Evolutionary conservation across 2,113 vertebrate species (phyloP).

Genomic region (Apus apus): DNA sequence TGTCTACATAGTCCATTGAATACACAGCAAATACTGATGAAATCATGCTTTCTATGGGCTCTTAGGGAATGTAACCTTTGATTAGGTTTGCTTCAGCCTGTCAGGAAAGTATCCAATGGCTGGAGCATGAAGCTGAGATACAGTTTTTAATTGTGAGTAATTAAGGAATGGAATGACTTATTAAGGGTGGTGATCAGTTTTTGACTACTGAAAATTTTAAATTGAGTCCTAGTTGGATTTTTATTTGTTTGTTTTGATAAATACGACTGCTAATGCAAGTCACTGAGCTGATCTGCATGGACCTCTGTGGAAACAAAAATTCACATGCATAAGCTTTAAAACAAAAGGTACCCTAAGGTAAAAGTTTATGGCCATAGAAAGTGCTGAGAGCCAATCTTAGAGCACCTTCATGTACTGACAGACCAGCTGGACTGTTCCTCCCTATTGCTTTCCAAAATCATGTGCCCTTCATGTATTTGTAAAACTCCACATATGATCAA

Average conservation of each 20-base stretch:
- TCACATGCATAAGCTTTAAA: background rate
- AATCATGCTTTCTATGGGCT: background rate
- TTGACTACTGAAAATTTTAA: background rate
- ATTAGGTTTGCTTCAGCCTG: background rate
- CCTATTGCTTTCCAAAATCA: background rate
- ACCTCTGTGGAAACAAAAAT: background rate
- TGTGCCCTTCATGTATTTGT: background rate
- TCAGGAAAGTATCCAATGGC: background rate
- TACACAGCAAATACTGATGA: background rate
- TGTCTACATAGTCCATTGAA: background rate
- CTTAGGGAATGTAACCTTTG: background rate
- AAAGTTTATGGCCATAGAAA: background rate
- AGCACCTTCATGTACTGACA: background rate
- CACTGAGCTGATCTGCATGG: background rate
- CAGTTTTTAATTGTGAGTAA: background rate
- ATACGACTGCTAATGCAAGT: background rate
- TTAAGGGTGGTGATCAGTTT: background rate
- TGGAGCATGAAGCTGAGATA: background rate
- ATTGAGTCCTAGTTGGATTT: background rate
- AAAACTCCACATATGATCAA: background rate
- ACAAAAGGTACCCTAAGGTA: background rate
- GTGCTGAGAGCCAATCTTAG: background rate
- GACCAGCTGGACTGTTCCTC: background rate
- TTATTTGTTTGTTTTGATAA: background rate
- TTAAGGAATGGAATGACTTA: slow-evolving; percentile 10